These are phyloP conservation scores for Hypomecis punctinalis DNA, from an alignment of 2,888 invertebrate genomes.

Conservation along the genomic window DNA sequence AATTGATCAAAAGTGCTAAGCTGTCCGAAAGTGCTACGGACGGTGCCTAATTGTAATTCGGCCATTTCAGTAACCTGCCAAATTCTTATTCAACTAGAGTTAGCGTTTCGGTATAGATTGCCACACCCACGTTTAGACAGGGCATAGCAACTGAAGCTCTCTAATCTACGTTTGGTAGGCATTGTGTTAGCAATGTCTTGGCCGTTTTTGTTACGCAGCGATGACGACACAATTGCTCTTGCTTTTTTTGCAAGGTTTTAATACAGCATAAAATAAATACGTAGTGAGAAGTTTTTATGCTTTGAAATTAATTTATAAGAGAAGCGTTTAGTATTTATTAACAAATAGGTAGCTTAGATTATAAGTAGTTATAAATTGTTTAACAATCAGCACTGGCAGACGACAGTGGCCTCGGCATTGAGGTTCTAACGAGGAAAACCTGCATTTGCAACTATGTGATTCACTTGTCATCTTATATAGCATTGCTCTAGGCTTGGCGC, in stretches of 20 bases:
- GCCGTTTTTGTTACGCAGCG: conserved; percentile 22
- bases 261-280: not conserved
- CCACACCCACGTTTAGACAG: conserved; percentile 18
- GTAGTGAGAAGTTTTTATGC: not conserved
- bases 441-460: conserved; percentile 46
- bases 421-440: conserved; percentile 61
- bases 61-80: conserved; percentile 28
- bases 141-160: conserved; percentile 36
- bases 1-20: conserved; percentile 46
- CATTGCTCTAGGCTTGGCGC: conserved; percentile 1
- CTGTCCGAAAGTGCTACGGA: conserved; percentile 25
- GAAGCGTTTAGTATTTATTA: too few species aligned
- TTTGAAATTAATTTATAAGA: too few species aligned
- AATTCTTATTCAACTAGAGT: conserved; percentile 33
- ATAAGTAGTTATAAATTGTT: not conserved
- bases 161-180: conserved; percentile 32
- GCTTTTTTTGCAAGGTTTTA: conserved; percentile 1
- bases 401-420: conserved; percentile 63
- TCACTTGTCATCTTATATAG: not conserved
- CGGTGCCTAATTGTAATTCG: conserved; percentile 29
- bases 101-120: conserved; percentile 32
- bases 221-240: conserved; percentile 13
- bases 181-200: conserved; percentile 32
- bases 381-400: conserved; percentile 30
- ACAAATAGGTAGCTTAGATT: not conserved